Percentiles rank a stretch among this genome's conserved stretches.
Conservation (phyloP, 2,797 vertebrate species). For the Lerista edwardsae region DNA sequence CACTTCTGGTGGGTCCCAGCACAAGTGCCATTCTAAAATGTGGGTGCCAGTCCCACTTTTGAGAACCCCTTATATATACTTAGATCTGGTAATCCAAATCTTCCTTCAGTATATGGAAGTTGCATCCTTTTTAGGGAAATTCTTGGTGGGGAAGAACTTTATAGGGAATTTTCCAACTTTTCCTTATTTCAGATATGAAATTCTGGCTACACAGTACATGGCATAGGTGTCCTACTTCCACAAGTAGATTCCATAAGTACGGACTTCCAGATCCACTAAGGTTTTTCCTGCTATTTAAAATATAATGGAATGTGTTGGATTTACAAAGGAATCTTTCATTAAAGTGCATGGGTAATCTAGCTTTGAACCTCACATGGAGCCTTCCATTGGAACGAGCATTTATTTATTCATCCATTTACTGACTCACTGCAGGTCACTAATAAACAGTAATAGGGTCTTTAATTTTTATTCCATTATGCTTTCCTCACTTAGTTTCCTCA, state of each 20-base stretch:
- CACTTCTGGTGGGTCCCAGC: no score
- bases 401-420: slow-evolving; percentile 53
- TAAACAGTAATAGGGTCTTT: slow-evolving; percentile 26
- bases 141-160: no score
- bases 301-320: background rate
- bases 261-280: background rate
- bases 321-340: background rate
- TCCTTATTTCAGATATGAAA: background rate
- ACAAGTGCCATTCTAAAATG: no score
- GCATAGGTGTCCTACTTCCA: background rate
- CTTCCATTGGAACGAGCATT: background rate
- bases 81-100: no score
- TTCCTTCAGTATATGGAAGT: no score
- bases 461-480: background rate
- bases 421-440: background rate
- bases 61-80: no score
- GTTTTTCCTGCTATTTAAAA: background rate
- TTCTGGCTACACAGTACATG: no score
- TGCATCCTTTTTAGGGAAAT: no score
- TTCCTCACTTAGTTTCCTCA: slow-evolving; percentile 46
- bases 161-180: background rate
- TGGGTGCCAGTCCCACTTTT: no score
- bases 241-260: no score
- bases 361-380: background rate
- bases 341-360: background rate